phyloP scores from a whole-genome alignment of 1,140 invertebrate species.

The Hylaeus volcanicus region DNA sequence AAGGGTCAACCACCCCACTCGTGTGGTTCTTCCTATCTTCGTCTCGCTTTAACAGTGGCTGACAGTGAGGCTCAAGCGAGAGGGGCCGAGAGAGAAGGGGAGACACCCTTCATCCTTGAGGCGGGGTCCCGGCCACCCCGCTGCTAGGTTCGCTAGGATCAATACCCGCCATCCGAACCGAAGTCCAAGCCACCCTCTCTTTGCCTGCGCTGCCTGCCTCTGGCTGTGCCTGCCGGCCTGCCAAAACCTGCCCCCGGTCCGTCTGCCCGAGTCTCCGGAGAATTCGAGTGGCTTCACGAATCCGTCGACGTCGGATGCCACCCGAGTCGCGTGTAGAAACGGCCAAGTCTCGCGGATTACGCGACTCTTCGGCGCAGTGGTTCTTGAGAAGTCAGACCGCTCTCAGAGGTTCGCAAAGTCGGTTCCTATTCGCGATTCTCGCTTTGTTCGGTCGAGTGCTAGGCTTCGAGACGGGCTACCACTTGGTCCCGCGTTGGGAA shows the following conservation, averaged over 20 bases:
- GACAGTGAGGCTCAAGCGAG: conserved; percentile 51
- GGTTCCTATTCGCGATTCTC: no score
- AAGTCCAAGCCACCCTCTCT: conserved; percentile 76
- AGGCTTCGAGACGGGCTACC: no score
- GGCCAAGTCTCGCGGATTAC: background rate
- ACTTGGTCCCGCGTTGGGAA: no score
- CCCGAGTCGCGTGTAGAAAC: background rate
- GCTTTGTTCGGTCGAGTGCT: no score
- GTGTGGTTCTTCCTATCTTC: conserved; percentile 50
- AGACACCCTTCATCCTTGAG: conserved; percentile 79
- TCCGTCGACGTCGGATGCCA: conserved; percentile 46
- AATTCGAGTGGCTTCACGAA: conserved; percentile 51
- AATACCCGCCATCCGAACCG: conserved; percentile 79
- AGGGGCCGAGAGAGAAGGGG: conserved; percentile 67
- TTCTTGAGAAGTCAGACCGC: no score
- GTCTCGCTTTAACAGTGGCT: conserved; percentile 45
- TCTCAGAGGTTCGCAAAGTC: no score
- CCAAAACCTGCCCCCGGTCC: conserved; percentile 62
- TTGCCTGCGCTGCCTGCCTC: conserved; percentile 58
- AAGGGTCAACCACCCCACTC: conserved; percentile 65
- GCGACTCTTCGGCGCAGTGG: background rate
- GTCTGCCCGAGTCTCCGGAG: conserved; percentile 51
- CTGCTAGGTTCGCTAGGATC: conserved; percentile 77
- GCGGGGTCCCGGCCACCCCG: conserved; percentile 78
- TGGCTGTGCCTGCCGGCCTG: conserved; percentile 62